These are phyloP conservation scores for Pangasius macronema DNA, from an alignment of 2,797 vertebrate genomes.

Conservation along the genomic window DNA sequence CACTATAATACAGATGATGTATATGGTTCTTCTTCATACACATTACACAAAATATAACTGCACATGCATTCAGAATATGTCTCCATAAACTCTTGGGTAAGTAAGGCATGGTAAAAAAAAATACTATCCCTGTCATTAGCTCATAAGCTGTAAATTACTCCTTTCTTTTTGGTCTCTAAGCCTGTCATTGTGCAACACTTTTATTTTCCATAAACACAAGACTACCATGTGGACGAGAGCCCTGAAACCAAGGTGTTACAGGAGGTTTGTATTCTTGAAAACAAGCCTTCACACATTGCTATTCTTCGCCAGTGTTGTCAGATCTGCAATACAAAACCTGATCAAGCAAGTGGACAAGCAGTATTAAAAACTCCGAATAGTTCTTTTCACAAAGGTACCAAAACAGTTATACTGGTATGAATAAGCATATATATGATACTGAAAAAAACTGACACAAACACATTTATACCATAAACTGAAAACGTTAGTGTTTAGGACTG, in stretches of 20 bases:
- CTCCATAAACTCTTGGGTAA: slow-evolving; percentile 21
- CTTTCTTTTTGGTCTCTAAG: slow-evolving; percentile 27
- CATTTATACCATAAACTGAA: no score
- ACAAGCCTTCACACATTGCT: slow-evolving; percentile 23
- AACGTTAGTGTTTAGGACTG: not conserved
- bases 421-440: not conserved
- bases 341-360: not conserved
- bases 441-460: not conserved
- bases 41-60: not conserved
- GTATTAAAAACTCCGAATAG: slow-evolving; percentile 9
- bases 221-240: slow-evolving; percentile 26
- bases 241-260: slow-evolving; percentile 47
- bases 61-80: not conserved
- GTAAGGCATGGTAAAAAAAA: slow-evolving; percentile 11
- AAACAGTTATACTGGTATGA: not conserved
- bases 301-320: not conserved
- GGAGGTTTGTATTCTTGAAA: slow-evolving; percentile 34
- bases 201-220: slow-evolving; percentile 44
- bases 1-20: slow-evolving; percentile 18
- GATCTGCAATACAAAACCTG: not conserved
- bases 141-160: slow-evolving; percentile 47
- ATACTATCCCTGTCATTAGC: slow-evolving; percentile 38
- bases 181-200: slow-evolving; percentile 47
- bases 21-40: not conserved
- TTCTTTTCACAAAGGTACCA: not conserved